phyloP scores from a whole-genome alignment of 2,113 vertebrate species.

The Lepisosteus oculatus region DNA sequence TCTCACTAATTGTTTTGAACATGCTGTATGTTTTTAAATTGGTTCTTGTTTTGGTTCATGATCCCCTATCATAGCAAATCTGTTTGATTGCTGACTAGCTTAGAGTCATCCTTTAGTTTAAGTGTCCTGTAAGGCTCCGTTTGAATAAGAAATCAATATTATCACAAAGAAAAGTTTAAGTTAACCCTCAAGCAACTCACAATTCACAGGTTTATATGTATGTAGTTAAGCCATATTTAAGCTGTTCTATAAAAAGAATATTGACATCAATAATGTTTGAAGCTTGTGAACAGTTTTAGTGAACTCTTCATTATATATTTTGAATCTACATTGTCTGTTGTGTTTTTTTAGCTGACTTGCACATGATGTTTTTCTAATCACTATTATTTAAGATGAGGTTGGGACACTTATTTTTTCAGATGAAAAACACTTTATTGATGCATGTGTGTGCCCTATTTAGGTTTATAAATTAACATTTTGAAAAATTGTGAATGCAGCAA shows the following conservation, averaged over 20 bases:
- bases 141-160: constrained; percentile 26
- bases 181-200: not conserved
- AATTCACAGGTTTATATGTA: constrained; percentile 24
- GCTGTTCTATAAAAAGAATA: not conserved
- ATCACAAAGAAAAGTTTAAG: constrained; percentile 33
- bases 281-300: not conserved
- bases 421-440: too few relatives aligned
- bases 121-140: constrained; percentile 20
- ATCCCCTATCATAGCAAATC: constrained; percentile 27
- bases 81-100: not conserved
- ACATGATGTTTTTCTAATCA: too few relatives aligned
- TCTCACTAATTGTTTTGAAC: too few relatives aligned
- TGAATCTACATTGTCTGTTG: too few relatives aligned
- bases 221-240: constrained; percentile 5
- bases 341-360: too few relatives aligned
- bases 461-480: too few relatives aligned
- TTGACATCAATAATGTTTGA: constrained; percentile 13
- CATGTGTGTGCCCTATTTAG: too few relatives aligned
- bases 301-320: too few relatives aligned
- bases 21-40: too few relatives aligned
- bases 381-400: too few relatives aligned
- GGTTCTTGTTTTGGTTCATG: constrained; percentile 28
- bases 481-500: too few relatives aligned
- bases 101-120: constrained; percentile 20
- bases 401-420: too few relatives aligned